A percentile compares a stretch with the other conserved stretches of the same genome.
phyloP scores from a whole-genome alignment of 2,888 invertebrate species.

The Drosophila kuntzei region DNA sequence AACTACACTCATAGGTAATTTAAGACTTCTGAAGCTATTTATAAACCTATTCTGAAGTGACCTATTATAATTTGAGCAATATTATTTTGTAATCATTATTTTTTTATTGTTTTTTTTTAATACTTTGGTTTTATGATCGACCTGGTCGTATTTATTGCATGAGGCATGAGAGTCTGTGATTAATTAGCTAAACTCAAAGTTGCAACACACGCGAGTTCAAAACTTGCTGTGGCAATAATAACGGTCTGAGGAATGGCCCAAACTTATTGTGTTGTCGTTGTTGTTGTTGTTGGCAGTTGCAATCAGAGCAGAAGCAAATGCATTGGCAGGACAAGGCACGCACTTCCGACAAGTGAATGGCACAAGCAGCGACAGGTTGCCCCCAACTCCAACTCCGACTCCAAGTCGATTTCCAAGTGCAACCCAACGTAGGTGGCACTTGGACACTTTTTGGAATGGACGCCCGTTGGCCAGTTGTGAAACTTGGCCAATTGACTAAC shows the following conservation, averaged over 20 bases:
- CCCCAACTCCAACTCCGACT: constrained; percentile 1
- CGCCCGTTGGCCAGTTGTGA: constrained; percentile 69
- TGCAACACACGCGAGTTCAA: constrained; percentile 36
- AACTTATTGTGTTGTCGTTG: constrained; percentile 36
- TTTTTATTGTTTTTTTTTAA: background rate
- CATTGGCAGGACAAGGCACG: constrained; percentile 47
- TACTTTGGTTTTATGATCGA: background rate
- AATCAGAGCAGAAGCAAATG: constrained; percentile 41
- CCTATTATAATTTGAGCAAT: background rate
- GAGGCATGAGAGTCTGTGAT: constrained; percentile 23
- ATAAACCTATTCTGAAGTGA: background rate
- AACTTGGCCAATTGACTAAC: constrained; percentile 73
- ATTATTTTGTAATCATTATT: background rate
- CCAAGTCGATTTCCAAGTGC: constrained; percentile 17
- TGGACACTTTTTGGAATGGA: constrained; percentile 61
- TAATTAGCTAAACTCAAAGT: constrained; percentile 39
- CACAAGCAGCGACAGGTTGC: constrained; percentile 68
- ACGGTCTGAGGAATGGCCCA: constrained; percentile 26
- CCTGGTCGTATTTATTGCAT: background rate
- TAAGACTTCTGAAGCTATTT: too few species aligned
- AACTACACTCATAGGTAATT: too few species aligned
- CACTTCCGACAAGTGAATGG: constrained; percentile 71
- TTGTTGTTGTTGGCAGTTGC: constrained; percentile 39
- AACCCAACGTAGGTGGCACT: constrained; percentile 76
- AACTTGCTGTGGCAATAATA: constrained; percentile 14